These are phyloP conservation scores for Aphelocoma californica DNA, from an alignment of 2,797 vertebrate species.

Conservation along the genomic window DNA sequence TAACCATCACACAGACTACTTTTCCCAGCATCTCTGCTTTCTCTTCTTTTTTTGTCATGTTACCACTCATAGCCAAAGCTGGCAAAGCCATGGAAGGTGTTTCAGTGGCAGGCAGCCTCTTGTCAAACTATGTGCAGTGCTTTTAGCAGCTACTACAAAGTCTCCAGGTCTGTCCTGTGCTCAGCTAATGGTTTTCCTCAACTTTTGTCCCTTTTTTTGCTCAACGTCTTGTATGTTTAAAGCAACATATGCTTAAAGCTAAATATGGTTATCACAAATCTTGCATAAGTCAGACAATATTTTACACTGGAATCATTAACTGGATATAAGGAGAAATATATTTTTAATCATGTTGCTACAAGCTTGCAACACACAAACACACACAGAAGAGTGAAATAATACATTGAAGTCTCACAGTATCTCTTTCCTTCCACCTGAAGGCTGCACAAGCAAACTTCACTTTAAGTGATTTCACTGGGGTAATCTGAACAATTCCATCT, in stretches of 20 bases:
- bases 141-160: background rate
- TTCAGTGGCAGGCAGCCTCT: background rate
- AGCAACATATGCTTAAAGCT: background rate
- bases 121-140: background rate
- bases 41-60: background rate
- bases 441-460: background rate
- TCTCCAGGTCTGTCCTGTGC: background rate
- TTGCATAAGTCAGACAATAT: background rate
- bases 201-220: background rate
- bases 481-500: background rate
- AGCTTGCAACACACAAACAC: background rate
- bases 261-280: background rate
- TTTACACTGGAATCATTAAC: background rate
- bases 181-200: background rate
- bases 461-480: background rate
- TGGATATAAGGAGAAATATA: background rate
- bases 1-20: background rate
- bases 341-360: background rate
- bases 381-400: background rate
- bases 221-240: background rate
- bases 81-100: background rate
- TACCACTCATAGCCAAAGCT: background rate
- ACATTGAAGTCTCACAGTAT: background rate
- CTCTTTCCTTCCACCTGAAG: background rate
- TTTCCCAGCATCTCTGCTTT: background rate